phyloP scores from a whole-genome alignment of 1,140 invertebrate genomes.

The Calliphora vicina region DNA sequence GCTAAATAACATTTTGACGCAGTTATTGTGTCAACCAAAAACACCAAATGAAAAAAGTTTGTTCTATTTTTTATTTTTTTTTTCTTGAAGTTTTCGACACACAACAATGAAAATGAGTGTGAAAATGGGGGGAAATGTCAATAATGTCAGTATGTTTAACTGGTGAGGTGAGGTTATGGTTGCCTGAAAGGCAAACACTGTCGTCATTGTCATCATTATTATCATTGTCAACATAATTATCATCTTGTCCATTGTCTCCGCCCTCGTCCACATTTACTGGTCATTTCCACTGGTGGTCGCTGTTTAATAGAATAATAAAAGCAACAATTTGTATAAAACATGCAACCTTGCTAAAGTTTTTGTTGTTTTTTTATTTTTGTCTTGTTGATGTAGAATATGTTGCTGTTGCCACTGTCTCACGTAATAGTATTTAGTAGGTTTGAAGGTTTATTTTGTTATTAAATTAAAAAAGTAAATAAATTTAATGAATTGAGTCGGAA shows the following conservation, averaged over 20 bases:
- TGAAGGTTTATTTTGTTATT: not conserved
- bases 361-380: not conserved
- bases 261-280: not conserved
- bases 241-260: not conserved
- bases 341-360: not conserved
- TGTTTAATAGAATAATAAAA: not conserved
- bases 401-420: too few relatives aligned
- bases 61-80: not conserved
- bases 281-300: not conserved
- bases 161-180: not conserved
- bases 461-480: not conserved
- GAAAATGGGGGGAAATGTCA: not conserved
- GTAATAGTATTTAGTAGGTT: not conserved
- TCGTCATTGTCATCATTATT: not conserved
- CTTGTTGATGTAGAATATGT: too few relatives aligned
- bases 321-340: not conserved
- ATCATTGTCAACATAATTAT: not conserved
- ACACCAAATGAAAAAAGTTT: not conserved
- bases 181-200: not conserved
- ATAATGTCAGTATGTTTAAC: not conserved
- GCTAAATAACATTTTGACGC: not conserved
- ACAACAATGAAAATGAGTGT: not conserved
- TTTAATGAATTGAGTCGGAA: too few relatives aligned
- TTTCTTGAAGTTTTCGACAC: not conserved
- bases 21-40: not conserved